Conservation (phyloP, 2,113 vertebrate species). For the Cryptotis parvus region DNA sequence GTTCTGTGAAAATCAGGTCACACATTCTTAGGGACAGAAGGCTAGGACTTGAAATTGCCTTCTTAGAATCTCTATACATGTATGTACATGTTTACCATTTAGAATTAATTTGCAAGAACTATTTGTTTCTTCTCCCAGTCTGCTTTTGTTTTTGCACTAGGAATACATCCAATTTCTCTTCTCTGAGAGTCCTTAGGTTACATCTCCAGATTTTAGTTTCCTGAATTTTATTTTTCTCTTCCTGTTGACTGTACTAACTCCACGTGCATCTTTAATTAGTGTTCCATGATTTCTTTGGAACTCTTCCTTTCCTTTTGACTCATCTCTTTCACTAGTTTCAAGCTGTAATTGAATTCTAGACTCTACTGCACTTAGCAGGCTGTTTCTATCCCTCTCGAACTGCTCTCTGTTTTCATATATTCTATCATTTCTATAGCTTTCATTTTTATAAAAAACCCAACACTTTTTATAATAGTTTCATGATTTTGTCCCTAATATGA, state of each 20-base stretch:
- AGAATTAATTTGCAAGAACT: not conserved
- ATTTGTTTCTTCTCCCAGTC: not conserved
- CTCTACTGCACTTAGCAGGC: too few relatives aligned
- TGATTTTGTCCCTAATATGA: slow-evolving; percentile 5
- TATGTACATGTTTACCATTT: not conserved
- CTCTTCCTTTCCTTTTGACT: slow-evolving; percentile 16
- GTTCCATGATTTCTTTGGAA: not conserved
- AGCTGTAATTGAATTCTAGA: fast-evolving
- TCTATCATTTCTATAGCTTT: not conserved
- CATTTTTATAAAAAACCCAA: too few relatives aligned
- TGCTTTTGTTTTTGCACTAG: not conserved
- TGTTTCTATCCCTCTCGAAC: not conserved
- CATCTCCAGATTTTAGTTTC: not conserved
- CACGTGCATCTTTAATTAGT: not conserved
- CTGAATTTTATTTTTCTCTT: slow-evolving; percentile 41
- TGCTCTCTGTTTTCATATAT: not conserved
- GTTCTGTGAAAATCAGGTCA: not conserved
- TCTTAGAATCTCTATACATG: not conserved
- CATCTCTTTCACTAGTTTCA: not conserved
- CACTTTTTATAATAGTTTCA: not conserved
- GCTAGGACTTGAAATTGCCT: not conserved
- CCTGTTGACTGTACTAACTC: not conserved
- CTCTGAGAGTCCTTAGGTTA: not conserved
- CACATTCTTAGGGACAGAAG: not conserved
- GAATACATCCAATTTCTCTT: slow-evolving; percentile 7